phyloP scores from a whole-genome alignment of 2,888 invertebrate species.

The Eretmocerus hayati region DNA sequence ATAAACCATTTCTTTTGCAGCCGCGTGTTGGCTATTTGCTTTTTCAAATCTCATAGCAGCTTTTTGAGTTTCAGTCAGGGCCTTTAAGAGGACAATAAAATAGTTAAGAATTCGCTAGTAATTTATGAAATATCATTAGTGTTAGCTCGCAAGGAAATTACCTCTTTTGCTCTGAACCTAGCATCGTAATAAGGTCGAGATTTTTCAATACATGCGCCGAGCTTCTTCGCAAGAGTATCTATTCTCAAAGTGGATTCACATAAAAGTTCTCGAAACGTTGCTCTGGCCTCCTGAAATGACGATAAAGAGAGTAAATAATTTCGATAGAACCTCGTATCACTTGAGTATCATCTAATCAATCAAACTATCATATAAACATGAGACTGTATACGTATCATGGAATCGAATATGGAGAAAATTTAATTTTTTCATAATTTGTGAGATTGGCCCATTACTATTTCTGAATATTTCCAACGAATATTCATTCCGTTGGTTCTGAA shows the following conservation, averaged over 20 bases:
- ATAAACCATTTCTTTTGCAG: slow-evolving; percentile 86
- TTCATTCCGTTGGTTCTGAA: too few species aligned
- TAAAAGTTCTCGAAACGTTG: slow-evolving; percentile 71
- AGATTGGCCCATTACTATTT: too few species aligned
- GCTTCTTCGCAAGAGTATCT: slow-evolving; percentile 71
- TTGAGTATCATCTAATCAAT: neutral
- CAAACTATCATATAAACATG: neutral
- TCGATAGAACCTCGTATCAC: neutral
- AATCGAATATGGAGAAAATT: neutral
- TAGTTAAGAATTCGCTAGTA: too few species aligned
- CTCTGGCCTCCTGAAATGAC: slow-evolving; percentile 62
- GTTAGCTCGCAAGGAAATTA: slow-evolving; percentile 30
- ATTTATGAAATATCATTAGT: neutral
- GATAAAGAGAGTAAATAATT: neutral
- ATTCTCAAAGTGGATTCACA: slow-evolving; percentile 78
- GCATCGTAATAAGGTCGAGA: slow-evolving; percentile 88
- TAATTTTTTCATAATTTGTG: too few species aligned
- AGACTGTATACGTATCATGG: neutral
- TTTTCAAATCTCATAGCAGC: slow-evolving; percentile 77
- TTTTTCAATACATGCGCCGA: slow-evolving; percentile 78
- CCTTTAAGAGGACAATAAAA: slow-evolving; percentile 48
- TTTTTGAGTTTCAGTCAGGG: slow-evolving; percentile 75
- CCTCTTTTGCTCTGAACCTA: slow-evolving; percentile 73
- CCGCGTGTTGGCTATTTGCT: slow-evolving; percentile 83
- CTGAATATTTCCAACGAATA: too few species aligned